Conservation (phyloP, 37 sponge, comb jelly and placozoan species). For the Sycon ciliatum region DNA sequence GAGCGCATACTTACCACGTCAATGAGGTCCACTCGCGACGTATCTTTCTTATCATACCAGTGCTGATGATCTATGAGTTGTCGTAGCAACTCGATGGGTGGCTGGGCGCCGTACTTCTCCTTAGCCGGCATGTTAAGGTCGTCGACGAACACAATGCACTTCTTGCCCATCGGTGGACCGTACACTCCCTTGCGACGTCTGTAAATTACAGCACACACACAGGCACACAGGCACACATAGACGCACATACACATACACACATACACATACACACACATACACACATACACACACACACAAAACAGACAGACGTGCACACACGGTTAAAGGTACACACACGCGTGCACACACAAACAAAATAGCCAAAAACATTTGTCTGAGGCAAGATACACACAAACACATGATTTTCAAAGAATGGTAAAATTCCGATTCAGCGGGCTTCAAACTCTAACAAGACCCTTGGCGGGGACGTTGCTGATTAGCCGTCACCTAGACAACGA, state of each 20-base stretch:
- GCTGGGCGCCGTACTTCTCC: conserved; percentile 97
- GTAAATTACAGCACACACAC: background rate
- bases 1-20: conserved; percentile 77
- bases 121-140: conserved; percentile 98
- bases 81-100: conserved; percentile 90
- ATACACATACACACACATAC: conserved; percentile 20
- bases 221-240: conserved; percentile 12
- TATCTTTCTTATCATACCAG: conserved; percentile 96
- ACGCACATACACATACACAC: conserved; percentile 21
- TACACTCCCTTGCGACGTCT: conserved; percentile 82
- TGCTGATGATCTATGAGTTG: conserved; percentile 77
- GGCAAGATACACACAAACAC: background rate
- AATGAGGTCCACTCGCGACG: conserved; percentile 64
- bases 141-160: conserved; percentile 87
- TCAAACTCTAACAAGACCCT: too few relatives aligned
- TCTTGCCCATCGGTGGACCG: conserved; percentile 90
- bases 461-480: too few relatives aligned
- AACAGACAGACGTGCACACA: conserved; percentile 10
- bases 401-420: too few relatives aligned
- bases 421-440: too few relatives aligned
- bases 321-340: background rate
- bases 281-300: conserved; percentile 14
- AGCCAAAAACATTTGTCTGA: background rate
- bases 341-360: conserved; percentile 5
- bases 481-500: background rate